A percentile compares a stretch with the other conserved stretches of the same genome.
Evolutionary conservation across 2,888 invertebrate genomes (phyloP).

Genomic region (Hypolimnas misippus): DNA sequence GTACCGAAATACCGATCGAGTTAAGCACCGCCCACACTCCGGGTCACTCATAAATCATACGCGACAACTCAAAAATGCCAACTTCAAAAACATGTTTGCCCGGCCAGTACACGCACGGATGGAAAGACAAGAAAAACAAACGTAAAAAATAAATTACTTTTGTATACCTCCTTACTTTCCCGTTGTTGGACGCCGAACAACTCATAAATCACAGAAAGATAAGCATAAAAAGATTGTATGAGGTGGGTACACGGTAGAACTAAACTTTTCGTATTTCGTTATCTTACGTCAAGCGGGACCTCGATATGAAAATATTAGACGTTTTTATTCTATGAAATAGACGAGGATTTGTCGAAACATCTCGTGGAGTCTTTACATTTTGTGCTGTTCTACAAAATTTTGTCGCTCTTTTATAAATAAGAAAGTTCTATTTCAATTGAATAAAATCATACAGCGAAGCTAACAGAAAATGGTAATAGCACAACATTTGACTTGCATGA

Average conservation of each 20-base stretch:
- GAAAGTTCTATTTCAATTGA: slow-evolving; percentile 12
- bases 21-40: slow-evolving; percentile 81
- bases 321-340: slow-evolving; percentile 70
- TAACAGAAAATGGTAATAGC: slow-evolving; percentile 15
- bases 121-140: slow-evolving; percentile 82
- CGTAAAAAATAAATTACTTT: slow-evolving; percentile 83
- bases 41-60: slow-evolving; percentile 78
- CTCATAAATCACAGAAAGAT: slow-evolving; percentile 83
- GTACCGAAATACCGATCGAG: slow-evolving; percentile 79
- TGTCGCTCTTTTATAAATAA: slow-evolving; percentile 1
- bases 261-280: slow-evolving; percentile 82
- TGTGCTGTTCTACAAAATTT: background rate
- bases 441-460: background rate
- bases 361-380: background rate
- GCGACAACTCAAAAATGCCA: slow-evolving; percentile 84
- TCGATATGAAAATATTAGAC: slow-evolving; percentile 61
- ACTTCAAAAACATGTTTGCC: slow-evolving; percentile 81
- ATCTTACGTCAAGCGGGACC: slow-evolving; percentile 73
- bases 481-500: slow-evolving; percentile 13
- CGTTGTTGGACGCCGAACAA: slow-evolving; percentile 82
- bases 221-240: slow-evolving; percentile 84
- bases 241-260: slow-evolving; percentile 81
- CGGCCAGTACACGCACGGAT: slow-evolving; percentile 79
- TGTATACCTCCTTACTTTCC: slow-evolving; percentile 83
- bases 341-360: slow-evolving; percentile 47